Base-by-base conservation (phyloP, 2,797 vertebrate genomes). In the Pseudotriccus pelzelni region DNA sequence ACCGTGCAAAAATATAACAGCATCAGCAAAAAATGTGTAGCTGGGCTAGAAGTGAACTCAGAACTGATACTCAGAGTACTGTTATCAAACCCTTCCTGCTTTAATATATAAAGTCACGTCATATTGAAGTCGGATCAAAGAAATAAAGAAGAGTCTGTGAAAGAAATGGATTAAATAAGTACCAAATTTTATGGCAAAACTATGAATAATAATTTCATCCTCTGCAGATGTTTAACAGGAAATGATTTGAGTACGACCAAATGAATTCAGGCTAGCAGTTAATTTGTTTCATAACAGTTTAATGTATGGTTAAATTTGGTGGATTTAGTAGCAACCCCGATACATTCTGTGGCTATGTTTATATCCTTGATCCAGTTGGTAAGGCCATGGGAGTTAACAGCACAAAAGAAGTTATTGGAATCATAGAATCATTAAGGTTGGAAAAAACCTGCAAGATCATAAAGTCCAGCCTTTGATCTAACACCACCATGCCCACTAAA, bases 211-310 rank as follows among this genome's bases (percentile, higher is more conserved):
- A 76, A 73, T 30, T 91, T 94, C 85, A 88, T 90, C 43, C 17
- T 86, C 55, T 86, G 91, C 85, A 95, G 94, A 84, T 96, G 87
- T 93, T 69, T 90, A 50, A 81, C 58, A 91, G 85, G 90, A 94
- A 94, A 73, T 86, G 0, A 80, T 92, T 20, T 90, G 82, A 68
- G 43, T 81, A 59, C 3, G 4, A 93, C 36, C 58, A 78, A 88
- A 47, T 78, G 25, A 91, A 86, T 94, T 73, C 75, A 64, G 64
- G 68, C 76, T 82, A 93, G 76, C 30, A 62, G 32, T 86, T 94
- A 94, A 78, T 85, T 91, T 17, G 41, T 78, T 94, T 96, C 50
- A 55, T 90, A 86, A 76, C 69, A 34, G 34, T 55, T 89, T 62
- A 84, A 9, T 67, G 12, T 85, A 62, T 36, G 14, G 30, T 22